Base-by-base conservation (phyloP, 2,888 invertebrate genomes). In the Gastracanthus pulcherrimus region DNA sequence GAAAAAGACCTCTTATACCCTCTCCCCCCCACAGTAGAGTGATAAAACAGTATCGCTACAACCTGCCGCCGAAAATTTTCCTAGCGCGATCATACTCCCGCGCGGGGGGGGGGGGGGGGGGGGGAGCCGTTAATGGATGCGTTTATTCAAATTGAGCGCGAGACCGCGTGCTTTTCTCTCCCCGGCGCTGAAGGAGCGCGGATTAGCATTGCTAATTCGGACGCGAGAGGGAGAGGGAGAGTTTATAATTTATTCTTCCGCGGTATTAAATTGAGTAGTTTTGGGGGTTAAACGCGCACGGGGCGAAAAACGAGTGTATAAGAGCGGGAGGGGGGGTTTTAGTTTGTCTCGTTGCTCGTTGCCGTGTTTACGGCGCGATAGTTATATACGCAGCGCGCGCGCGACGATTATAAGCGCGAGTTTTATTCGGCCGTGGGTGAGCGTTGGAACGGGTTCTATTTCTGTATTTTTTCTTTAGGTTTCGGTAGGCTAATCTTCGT, bases 141-240 rank as follows among this genome's bases (percentile, higher is more conserved):
- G 70, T 58, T 76, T 71, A 80, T 76, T 76, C 64, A 71, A 76
- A 80, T 76, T 45, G 64, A n/a, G n/a, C n/a, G 36, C 67, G 45
- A 67, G 70, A 66, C 31, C 29, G 31, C 55, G 19, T 13, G 11
- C 60, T 29, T 26, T 0, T 7, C 26, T 72, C 67, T 74, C 64
- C 55, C 51, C 19, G 26, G 4, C 16, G 38, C 6, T 38, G 36
- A n/a, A 45, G 11, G 26, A 36, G 3, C 6, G n/a, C 7, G 85
- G 41, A 80, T 80, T 62, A 80, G 70, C 80, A 80, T 64, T 76
- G 80, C 80, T 80, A 76, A 80, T 80, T 66, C n/a, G 26, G 36
- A 29, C 38, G 77, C 58, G 82, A 79, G 70, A 70, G 34, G 82
- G 64, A 70, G 75, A 38, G 55, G 7, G 70, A n/a, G 62, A 58